Conservation (phyloP, 2,888 invertebrate genomes). For the Himalopsyche kuldschensis region DNA sequence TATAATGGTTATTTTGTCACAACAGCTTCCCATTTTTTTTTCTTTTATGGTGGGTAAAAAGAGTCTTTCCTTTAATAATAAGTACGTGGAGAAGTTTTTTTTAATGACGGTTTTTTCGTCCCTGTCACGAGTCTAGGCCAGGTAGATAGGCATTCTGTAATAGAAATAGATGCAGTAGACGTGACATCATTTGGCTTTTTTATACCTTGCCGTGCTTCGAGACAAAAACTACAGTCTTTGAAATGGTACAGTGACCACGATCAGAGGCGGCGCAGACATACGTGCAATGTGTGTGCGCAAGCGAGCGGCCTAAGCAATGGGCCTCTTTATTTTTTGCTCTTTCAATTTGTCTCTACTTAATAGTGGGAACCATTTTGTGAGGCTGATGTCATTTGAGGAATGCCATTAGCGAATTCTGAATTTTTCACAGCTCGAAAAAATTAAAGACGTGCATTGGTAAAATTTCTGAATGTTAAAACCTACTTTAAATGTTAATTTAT, state of each 20-base stretch:
- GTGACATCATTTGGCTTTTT: conserved; percentile 24
- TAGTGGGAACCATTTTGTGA: too few species aligned
- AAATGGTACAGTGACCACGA: neutral
- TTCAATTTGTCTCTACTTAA: too few species aligned
- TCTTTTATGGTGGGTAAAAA: neutral
- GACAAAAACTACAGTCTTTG: neutral
- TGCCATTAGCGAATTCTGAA: too few species aligned
- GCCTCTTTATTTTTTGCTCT: too few species aligned
- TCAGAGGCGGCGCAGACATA: too few species aligned
- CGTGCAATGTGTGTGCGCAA: too few species aligned
- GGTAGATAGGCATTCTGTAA: conserved; percentile 6
- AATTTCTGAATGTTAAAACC: too few species aligned
- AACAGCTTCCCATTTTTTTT: neutral
- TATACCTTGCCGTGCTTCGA: neutral
- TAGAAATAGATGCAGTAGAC: conserved; percentile 28
- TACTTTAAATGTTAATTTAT: too few species aligned
- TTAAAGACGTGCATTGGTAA: too few species aligned
- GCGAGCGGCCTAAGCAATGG: too few species aligned
- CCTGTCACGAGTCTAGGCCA: neutral
- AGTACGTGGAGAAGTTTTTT: neutral
- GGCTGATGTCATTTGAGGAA: too few species aligned
- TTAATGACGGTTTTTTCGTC: neutral
- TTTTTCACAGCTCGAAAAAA: too few species aligned
- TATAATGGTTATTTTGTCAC: neutral
- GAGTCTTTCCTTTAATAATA: neutral